Percentiles rank a stretch among this genome's conserved stretches.
These are phyloP conservation scores for Gallinago paraguaiae DNA, from an alignment of 2,113 vertebrate species.

Conservation along the genomic window DNA sequence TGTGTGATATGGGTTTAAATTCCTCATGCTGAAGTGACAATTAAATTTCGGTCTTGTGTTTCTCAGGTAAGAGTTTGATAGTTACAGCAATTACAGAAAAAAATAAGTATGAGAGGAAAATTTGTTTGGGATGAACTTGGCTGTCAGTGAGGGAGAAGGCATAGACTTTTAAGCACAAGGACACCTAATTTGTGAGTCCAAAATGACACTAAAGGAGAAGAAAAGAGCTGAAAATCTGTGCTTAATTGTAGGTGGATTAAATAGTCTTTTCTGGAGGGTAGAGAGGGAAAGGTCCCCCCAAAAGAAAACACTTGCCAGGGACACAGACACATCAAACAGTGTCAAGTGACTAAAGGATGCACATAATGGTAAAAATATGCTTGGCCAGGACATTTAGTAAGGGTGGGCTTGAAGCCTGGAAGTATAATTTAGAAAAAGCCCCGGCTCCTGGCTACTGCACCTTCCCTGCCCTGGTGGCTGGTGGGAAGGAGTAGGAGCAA, in stretches of 20 bases:
- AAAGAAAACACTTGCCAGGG: neutral
- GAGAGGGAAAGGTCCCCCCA: accelerated
- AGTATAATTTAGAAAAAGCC: neutral
- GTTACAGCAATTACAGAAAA: neutral
- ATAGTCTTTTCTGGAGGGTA: neutral
- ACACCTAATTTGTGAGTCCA: neutral
- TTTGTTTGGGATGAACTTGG: neutral
- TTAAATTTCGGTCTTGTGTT: neutral
- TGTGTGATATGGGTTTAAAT: neutral
- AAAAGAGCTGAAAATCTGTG: neutral
- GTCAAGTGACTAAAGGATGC: neutral
- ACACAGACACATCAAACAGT: neutral
- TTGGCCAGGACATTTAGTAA: neutral
- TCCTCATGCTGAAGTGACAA: neutral
- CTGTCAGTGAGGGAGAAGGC: neutral
- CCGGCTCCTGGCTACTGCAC: neutral
- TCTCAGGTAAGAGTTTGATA: neutral
- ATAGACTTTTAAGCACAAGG: neutral
- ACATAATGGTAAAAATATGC: neutral
- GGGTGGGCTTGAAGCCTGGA: neutral
- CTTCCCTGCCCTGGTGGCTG: neutral
- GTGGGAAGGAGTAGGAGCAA: accelerated
- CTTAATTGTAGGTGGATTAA: neutral
- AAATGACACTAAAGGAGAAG: neutral
- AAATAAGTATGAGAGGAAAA: neutral